Evolutionary conservation across 1,140 invertebrate genomes (phyloP), one percentile per base, ranked within the genome.

Genomic region (Drosophila pandora): DNA sequence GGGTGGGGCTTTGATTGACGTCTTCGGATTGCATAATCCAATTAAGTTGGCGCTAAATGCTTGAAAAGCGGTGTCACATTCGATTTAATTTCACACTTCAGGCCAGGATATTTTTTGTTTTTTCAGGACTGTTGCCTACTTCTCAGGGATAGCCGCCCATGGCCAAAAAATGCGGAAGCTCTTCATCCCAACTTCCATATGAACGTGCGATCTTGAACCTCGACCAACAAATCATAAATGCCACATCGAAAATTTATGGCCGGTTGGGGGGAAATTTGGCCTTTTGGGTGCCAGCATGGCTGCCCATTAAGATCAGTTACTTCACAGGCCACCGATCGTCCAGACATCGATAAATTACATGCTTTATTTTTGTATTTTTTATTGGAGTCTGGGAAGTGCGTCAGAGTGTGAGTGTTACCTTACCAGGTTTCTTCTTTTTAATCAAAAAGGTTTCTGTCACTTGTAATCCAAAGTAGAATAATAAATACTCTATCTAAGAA

Each of bases 21-120:
- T 74, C 70, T 65, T 12, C 28, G 61, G 71, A 69, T 74, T 74
- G 71, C 71, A 74, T 74, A 74, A 74, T 74, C 71, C 70, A 74
- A 74, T 74, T 74, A 65, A 57, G 60, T 57, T 65, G 68, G 68
- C 58, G 70, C 59, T 73, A 73, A 73, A 62, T 50, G 70, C 34
- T 25, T 53, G 23, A 65, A 50, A 64, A 52, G 41, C 41, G 58
- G 49, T 74, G 60, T 63, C 47, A 52, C 56, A 30, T 43, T 13
- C 28, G 47, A 43, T 25, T 55, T 54, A 48, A 62, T 43, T 12
- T 12, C 37, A 21, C 13, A 8, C 23, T 28, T 37, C 50, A 43
- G 32, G 50, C 7, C 22, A 69, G 65, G 65, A 69, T 69, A n/a
- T n/a, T 13, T 8, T 32, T 37, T 28, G 23, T 13, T n/a, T 2